Evolutionary conservation across 2,888 invertebrate species (phyloP).

Genomic region (Xylota sylvarum): DNA sequence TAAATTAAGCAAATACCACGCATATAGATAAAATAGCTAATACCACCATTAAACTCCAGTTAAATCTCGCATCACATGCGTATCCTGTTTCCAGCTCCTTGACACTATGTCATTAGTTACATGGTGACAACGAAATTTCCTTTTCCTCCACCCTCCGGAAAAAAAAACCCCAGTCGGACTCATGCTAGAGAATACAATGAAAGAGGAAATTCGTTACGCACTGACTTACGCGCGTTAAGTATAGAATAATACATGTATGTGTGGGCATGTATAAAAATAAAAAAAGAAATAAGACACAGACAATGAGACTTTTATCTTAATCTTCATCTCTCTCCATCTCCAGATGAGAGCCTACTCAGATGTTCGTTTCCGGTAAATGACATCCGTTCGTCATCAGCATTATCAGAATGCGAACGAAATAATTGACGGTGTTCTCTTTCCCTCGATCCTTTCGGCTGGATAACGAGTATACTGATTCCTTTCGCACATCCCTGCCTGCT

Average conservation of each 20-base stretch:
- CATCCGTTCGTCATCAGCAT: constrained; percentile 67
- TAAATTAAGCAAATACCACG: constrained; percentile 8
- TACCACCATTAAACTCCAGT: constrained; percentile 54
- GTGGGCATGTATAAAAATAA: background rate
- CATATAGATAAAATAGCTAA: constrained; percentile 21
- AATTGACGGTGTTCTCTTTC: constrained; percentile 43
- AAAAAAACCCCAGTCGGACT: background rate
- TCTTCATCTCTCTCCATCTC: constrained; percentile 21
- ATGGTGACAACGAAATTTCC: constrained; percentile 48
- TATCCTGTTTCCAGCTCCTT: constrained; percentile 50
- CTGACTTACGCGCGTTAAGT: constrained; percentile 54
- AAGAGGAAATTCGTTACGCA: constrained; percentile 61
- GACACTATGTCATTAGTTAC: constrained; percentile 59
- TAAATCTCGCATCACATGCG: constrained; percentile 56
- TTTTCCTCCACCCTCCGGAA: background rate
- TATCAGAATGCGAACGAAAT: constrained; percentile 48
- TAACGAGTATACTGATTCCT: background rate
- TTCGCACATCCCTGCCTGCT: background rate
- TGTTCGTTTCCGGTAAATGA: constrained; percentile 56
- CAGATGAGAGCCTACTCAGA: constrained; percentile 34
- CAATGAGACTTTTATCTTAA: constrained; percentile 57
- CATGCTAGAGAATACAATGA: background rate
- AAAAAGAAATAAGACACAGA: background rate
- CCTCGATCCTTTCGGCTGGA: background rate
- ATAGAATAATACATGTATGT: constrained; percentile 9